These are phyloP conservation scores for Alectura lathami DNA, from an alignment of 2,113 vertebrate species.

Conservation along the genomic window DNA sequence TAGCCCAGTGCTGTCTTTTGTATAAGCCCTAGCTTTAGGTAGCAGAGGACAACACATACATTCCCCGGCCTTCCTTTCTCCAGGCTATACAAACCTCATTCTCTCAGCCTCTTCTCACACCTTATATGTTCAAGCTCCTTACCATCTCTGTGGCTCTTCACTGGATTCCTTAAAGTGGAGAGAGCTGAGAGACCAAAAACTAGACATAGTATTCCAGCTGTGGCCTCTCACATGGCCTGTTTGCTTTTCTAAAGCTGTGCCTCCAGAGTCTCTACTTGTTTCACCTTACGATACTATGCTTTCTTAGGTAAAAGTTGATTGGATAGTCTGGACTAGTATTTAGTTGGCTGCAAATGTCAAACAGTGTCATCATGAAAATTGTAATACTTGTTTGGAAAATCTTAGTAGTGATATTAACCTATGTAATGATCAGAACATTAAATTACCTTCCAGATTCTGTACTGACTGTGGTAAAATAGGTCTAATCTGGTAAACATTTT, in stretches of 20 bases:
- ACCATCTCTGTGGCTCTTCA: neutral
- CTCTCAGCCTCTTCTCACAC: neutral
- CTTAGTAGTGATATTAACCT: neutral
- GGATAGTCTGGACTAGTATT: neutral
- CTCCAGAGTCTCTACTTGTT: neutral
- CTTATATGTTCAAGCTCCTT: rapidly evolving
- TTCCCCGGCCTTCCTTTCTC: neutral
- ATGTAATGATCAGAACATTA: neutral
- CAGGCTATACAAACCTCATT: neutral
- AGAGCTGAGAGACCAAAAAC: neutral
- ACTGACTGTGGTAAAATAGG: neutral
- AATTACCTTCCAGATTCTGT: neutral
- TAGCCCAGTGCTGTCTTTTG: neutral
- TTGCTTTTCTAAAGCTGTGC: neutral
- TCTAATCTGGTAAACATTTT: neutral
- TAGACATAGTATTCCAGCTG: neutral
- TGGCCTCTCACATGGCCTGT: neutral
- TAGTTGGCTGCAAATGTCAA: neutral
- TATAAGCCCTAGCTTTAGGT: neutral
- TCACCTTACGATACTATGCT: neutral
- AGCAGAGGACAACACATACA: neutral
- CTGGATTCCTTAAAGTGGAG: neutral
- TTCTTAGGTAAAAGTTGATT: neutral
- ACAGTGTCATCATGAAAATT: neutral
- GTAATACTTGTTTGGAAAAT: neutral